Evolutionary conservation across 2,888 invertebrate species (phyloP).

Genomic region (Melipona bicolor): DNA sequence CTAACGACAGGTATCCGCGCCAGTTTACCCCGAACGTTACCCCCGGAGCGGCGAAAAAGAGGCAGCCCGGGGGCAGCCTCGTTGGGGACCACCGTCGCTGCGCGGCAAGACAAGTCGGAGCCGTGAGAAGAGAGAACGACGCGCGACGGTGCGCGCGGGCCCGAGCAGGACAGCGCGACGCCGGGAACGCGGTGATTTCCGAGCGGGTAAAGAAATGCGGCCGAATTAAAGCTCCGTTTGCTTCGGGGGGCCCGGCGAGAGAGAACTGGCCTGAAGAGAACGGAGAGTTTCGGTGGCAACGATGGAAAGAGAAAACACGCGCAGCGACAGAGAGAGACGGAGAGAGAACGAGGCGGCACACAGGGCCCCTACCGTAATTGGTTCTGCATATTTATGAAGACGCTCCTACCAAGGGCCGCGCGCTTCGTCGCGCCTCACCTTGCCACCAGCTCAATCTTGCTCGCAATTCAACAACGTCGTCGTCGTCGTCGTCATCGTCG

Average conservation of each 20-base stretch:
- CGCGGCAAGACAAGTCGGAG: conserved; percentile 57
- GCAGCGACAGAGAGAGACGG: background rate
- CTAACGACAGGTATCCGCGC: conserved; percentile 56
- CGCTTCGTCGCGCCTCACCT: conserved; percentile 27
- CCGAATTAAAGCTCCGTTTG: conserved; percentile 75
- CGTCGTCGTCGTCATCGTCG: conserved; percentile 2
- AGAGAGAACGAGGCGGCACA: conserved; percentile 43
- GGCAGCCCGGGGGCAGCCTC: conserved; percentile 59
- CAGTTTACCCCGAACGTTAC: conserved; percentile 58
- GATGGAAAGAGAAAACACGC: background rate
- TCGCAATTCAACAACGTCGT: conserved; percentile 36
- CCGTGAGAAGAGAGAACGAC: conserved; percentile 42
- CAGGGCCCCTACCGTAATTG: conserved; percentile 74
- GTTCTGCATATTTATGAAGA: conserved; percentile 82
- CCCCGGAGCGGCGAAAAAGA: conserved; percentile 51
- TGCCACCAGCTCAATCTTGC: background rate
- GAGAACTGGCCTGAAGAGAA: conserved; percentile 46
- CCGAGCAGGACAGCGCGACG: conserved; percentile 39
- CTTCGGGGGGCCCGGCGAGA: conserved; percentile 60
- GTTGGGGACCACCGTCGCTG: conserved; percentile 63
- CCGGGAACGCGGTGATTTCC: conserved; percentile 69
- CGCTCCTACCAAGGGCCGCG: conserved; percentile 67
- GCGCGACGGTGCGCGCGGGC: background rate
- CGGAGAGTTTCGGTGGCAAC: conserved; percentile 56
- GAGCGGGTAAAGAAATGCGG: conserved; percentile 70